Percentiles rank a stretch among this genome's conserved stretches.
Evolutionary conservation across 2,113 vertebrate genomes (phyloP).

Genomic region (Varanus komodoensis): DNA sequence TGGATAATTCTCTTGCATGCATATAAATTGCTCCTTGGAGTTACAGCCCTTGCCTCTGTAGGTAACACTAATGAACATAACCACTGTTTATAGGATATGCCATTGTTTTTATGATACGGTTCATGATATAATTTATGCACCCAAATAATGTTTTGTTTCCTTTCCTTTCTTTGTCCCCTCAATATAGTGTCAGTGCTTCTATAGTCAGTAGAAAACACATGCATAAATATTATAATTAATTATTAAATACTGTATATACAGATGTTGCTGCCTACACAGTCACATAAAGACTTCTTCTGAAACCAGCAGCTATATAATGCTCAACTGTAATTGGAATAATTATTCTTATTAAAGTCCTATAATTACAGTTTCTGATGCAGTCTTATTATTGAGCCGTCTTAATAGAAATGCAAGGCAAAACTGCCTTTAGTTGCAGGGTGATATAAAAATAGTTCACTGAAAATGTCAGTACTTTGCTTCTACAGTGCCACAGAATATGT

Average conservation of each 20-base stretch:
- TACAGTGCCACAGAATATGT: background rate
- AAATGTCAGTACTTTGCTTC: background rate
- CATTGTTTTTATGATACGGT: background rate
- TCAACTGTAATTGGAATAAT: slow-evolving; percentile 8
- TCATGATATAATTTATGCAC: slow-evolving; percentile 14
- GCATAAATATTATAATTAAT: background rate
- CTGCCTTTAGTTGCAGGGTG: background rate
- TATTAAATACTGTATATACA: slow-evolving; percentile 6
- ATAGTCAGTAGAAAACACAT: slow-evolving; percentile 6
- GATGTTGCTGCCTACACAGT: slow-evolving; percentile 4
- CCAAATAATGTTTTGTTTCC: background rate
- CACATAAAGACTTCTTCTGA: background rate
- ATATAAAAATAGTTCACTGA: background rate
- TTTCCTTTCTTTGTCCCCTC: background rate
- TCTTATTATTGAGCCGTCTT: slow-evolving; percentile 19
- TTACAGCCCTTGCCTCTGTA: background rate
- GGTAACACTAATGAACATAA: background rate
- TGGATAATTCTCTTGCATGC: background rate
- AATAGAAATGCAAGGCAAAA: slow-evolving; percentile 27
- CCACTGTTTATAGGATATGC: background rate
- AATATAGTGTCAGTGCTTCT: slow-evolving; percentile 10
- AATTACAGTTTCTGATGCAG: background rate
- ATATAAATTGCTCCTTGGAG: background rate
- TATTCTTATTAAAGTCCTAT: slow-evolving; percentile 14
- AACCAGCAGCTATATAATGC: slow-evolving; percentile 12